These are phyloP conservation scores for Astreopora myriophthalma DNA, from an alignment of 64 coral and sea anemone genomes.

Conservation along the genomic window DNA sequence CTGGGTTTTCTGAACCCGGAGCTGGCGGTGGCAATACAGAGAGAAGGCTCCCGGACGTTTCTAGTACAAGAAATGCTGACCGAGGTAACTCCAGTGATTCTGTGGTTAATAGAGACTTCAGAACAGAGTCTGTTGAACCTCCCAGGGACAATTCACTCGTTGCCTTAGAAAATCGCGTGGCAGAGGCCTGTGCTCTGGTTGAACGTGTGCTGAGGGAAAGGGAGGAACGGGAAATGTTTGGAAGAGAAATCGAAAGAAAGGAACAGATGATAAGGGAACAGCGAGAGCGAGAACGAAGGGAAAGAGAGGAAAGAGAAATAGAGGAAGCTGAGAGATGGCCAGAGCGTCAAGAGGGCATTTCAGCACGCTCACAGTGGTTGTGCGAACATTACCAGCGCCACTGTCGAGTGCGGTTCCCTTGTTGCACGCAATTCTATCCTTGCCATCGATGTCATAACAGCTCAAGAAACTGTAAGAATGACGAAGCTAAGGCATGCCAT, in stretches of 20 bases:
- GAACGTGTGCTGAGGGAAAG: constrained; percentile 1
- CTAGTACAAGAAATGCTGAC: too few species aligned
- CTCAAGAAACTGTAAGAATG: constrained; percentile 11
- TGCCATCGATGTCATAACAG: constrained; percentile 82
- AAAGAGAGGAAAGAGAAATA: neutral
- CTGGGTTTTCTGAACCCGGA: neutral
- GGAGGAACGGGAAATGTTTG: constrained; percentile 20
- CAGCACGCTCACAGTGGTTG: neutral
- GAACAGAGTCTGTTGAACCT: neutral
- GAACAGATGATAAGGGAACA: constrained; percentile 5
- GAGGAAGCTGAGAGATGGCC: constrained; percentile 8
- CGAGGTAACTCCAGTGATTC: neutral
- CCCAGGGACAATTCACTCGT: neutral
- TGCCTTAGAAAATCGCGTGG: neutral
- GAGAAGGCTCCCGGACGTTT: neutral
- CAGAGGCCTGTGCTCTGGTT: neutral
- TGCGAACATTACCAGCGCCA: constrained; percentile 67
- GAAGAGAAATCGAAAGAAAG: constrained; percentile 27
- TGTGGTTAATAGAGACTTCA: neutral
- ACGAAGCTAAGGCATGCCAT: constrained; percentile 27
- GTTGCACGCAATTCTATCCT: constrained; percentile 57
- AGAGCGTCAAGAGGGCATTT: neutral
- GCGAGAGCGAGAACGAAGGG: neutral
- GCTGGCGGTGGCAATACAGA: neutral
- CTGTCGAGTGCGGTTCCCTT: constrained; percentile 64